Evolutionary conservation across 1,140 invertebrate genomes (phyloP).

Genomic region (Periplaneta americana): DNA sequence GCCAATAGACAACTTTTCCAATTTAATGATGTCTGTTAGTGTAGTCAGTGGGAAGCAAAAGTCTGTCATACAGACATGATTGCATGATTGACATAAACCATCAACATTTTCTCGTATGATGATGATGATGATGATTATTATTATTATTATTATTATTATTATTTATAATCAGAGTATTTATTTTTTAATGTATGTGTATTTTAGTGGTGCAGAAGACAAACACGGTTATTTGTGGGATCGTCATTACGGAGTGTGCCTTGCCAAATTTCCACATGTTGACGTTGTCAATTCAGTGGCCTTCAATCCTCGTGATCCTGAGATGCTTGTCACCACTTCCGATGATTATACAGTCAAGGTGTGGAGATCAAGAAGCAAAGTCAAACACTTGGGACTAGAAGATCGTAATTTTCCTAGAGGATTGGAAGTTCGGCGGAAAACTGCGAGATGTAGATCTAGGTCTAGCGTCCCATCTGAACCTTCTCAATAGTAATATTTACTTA

Average conservation of each 20-base stretch:
- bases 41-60: too few relatives aligned
- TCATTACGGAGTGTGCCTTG: constrained; percentile 75
- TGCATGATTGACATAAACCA: too few relatives aligned
- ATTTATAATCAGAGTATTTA: background rate
- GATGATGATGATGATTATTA: too few relatives aligned
- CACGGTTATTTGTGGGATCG: constrained; percentile 83
- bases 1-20: too few relatives aligned
- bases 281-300: constrained; percentile 87
- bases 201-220: constrained; percentile 82
- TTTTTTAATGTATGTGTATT: constrained; percentile 9
- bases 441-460: background rate
- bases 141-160: too few relatives aligned
- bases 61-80: too few relatives aligned
- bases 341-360: constrained; percentile 50
- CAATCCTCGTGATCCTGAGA: constrained; percentile 74
- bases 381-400: constrained; percentile 1
- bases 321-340: constrained; percentile 83
- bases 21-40: too few relatives aligned
- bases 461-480: too few relatives aligned
- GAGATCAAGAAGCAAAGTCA: constrained; percentile 6
- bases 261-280: constrained; percentile 71
- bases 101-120: background rate
- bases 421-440: background rate
- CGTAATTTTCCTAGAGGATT: background rate
- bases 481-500: too few relatives aligned